Evolutionary conservation across 37 sponge, comb jelly and placozoan genomes (phyloP).

Genomic region (Chondrosia reniformis): DNA sequence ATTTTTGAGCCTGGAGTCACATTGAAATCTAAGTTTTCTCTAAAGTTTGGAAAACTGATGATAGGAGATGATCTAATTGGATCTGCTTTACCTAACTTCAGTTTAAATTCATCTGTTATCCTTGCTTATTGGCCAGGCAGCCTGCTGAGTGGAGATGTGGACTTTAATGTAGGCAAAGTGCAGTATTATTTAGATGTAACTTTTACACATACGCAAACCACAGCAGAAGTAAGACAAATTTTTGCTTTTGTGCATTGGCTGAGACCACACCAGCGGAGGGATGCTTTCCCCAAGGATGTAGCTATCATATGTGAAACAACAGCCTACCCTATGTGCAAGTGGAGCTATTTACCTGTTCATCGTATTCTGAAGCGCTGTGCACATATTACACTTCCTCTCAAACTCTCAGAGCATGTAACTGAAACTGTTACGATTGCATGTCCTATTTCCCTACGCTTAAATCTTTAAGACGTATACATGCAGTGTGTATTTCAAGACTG

Average conservation of each 20-base stretch:
- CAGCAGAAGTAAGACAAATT: neutral
- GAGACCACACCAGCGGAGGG: slow-evolving; percentile 8
- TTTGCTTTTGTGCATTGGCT: slow-evolving; percentile 44
- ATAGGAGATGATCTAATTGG: slow-evolving; percentile 38
- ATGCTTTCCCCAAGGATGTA: slow-evolving; percentile 31
- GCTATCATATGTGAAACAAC: slow-evolving; percentile 26
- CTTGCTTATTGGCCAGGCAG: slow-evolving; percentile 36
- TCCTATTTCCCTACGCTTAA: slow-evolving; percentile 24
- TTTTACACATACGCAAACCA: neutral
- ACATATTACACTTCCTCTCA: neutral
- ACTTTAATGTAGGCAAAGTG: slow-evolving; percentile 21
- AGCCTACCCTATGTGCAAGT: neutral
- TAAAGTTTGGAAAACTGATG: neutral
- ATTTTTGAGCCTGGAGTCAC: slow-evolving; percentile 5
- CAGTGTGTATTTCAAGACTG: slow-evolving; percentile 2
- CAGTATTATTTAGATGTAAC: slow-evolving; percentile 24
- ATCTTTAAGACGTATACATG: slow-evolving; percentile 7
- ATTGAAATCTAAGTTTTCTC: neutral
- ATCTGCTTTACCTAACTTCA: slow-evolving; percentile 9
- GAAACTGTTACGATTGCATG: slow-evolving; percentile 38
- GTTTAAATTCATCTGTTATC: slow-evolving; percentile 27
- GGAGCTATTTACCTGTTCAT: slow-evolving; percentile 45
- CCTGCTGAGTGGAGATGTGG: slow-evolving; percentile 4
- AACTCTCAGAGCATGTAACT: neutral
- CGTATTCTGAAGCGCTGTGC: slow-evolving; percentile 38